Conservation (phyloP, 2,888 invertebrate species). For the Philereme transversata region DNA sequence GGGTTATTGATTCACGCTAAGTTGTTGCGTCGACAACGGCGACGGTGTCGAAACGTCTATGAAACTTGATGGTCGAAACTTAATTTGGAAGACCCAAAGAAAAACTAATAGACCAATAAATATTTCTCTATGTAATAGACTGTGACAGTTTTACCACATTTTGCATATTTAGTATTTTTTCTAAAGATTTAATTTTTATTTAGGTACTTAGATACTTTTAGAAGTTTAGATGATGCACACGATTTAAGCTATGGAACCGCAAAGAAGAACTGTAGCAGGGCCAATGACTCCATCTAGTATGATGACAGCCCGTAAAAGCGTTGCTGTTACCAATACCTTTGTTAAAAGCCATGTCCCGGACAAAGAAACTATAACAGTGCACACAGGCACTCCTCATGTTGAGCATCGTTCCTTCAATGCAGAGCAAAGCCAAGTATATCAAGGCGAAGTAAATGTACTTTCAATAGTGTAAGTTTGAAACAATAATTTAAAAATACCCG, state of each 20-base stretch:
- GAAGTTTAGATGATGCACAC: constrained; percentile 4
- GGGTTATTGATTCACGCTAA: no score
- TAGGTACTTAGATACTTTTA: not conserved
- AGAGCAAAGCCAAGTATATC: constrained; percentile 68
- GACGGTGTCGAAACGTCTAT: no score
- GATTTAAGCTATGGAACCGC: constrained; percentile 59
- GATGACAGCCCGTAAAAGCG: constrained; percentile 60
- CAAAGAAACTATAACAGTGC: constrained; percentile 68
- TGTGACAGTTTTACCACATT: constrained; percentile 1
- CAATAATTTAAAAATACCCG: no score
- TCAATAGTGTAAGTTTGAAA: constrained; percentile 64
- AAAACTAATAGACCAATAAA: no score
- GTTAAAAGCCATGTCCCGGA: constrained; percentile 47
- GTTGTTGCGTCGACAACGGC: no score
- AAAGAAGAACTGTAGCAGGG: constrained; percentile 60
- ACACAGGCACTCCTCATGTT: constrained; percentile 64
- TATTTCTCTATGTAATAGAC: not conserved
- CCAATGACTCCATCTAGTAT: constrained; percentile 64
- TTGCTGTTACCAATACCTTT: constrained; percentile 51
- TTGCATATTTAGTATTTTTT: not conserved
- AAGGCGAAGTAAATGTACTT: constrained; percentile 71
- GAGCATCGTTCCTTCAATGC: constrained; percentile 58
- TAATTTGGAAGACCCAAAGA: no score
- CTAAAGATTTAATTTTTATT: not conserved
- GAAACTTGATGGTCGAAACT: no score